These are phyloP conservation scores for Pyrochroa serraticornis DNA, from an alignment of 2,888 invertebrate genomes.

Conservation along the genomic window DNA sequence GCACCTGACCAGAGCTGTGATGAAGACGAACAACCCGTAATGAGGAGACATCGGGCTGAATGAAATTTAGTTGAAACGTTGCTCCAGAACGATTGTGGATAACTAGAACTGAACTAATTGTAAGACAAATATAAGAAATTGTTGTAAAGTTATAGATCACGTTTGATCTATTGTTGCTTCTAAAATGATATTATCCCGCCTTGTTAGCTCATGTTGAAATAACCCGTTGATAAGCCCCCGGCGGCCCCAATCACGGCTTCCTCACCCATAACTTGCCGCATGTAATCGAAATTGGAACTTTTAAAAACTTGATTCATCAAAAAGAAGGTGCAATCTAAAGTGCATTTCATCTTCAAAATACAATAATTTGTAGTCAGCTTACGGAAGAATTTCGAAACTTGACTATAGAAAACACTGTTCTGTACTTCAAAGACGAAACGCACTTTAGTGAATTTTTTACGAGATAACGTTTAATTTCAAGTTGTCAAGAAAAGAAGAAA, in stretches of 20 bases:
- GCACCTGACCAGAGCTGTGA: slow-evolving; percentile 61
- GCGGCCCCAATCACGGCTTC: not conserved
- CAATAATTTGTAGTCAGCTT: no score
- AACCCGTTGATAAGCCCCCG: slow-evolving; percentile 3
- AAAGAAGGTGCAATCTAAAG: no score
- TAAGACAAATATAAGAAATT: slow-evolving; percentile 12
- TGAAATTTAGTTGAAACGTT: slow-evolving; percentile 33
- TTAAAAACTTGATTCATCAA: no score
- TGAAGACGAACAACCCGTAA: slow-evolving; percentile 49
- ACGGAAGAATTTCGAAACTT: no score
- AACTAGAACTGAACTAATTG: slow-evolving; percentile 11
- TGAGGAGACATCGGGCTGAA: slow-evolving; percentile 34
- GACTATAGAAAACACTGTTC: no score
- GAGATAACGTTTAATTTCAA: no score
- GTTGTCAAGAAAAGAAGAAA: no score
- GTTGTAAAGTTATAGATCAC: slow-evolving; percentile 2
- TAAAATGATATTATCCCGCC: slow-evolving; percentile 28
- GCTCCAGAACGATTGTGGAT: slow-evolving; percentile 31
- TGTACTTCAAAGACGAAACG: no score
- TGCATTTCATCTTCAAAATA: no score
- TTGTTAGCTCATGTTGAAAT: slow-evolving; percentile 26
- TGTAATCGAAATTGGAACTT: not conserved
- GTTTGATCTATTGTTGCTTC: slow-evolving; percentile 16
- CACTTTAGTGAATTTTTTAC: no score
- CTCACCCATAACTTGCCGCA: slow-evolving; percentile 6